These are phyloP conservation scores for Podargus strigoides DNA, from an alignment of 2,797 vertebrate species.

Conservation along the genomic window DNA sequence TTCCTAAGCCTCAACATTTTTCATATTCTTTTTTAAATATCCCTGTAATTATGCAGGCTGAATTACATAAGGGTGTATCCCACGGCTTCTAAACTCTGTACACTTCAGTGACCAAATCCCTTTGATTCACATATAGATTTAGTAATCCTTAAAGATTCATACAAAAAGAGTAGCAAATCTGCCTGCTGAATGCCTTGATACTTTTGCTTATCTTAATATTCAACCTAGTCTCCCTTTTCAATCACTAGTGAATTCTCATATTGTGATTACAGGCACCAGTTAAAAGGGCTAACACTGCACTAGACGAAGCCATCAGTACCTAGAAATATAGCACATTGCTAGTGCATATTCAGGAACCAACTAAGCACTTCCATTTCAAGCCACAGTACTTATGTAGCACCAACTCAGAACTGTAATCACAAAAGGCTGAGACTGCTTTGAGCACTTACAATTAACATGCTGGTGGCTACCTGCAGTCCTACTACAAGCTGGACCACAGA, in stretches of 20 bases:
- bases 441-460: neutral
- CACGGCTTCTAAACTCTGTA: neutral
- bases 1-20: neutral
- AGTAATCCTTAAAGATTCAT: neutral
- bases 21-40: neutral
- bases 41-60: neutral
- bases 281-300: neutral
- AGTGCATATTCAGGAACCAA: neutral
- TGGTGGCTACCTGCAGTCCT: neutral
- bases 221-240: neutral
- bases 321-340: neutral
- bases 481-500: neutral
- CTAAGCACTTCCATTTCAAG: neutral
- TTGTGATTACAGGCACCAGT: neutral
- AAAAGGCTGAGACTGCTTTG: neutral
- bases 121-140: neutral
- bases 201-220: neutral
- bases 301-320: neutral
- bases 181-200: neutral
- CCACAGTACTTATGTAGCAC: neutral
- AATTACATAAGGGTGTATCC: neutral
- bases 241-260: neutral
- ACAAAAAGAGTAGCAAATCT: neutral
- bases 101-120: neutral
- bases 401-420: neutral